Evolutionary conservation across 2,113 vertebrate genomes (phyloP), one percentile per base, ranked within the genome.

Genomic region (Argyrosomus japonicus): DNA sequence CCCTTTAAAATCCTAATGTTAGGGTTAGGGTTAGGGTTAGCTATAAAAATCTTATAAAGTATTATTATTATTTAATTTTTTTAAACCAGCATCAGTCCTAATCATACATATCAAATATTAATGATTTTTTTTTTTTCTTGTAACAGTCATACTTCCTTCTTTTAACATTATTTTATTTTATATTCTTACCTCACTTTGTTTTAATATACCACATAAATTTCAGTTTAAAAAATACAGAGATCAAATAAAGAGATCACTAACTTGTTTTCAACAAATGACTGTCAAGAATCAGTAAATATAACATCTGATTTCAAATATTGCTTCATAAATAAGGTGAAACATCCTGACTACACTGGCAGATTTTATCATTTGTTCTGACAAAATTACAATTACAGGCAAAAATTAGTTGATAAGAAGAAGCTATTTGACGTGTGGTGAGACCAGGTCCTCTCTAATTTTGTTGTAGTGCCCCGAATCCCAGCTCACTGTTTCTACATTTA

Each of bases 401-500:
- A 63, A 63, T 40, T 9, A n/a, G 32, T 21, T 21, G 3, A 29
- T 18, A 32, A 13, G 8, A 27, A 50, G 40, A 9, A 48, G 27
- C 53, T 36, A 23, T n/a, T 56, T 71, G 51, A 8, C 4, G 1
- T 3, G 21, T 23, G 21, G 68, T 40, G 3, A 68, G 43, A 60
- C 18, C 9, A 23, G 13, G 19, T 48, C 7, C 7, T 12, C 21
- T 18, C 19, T 68, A 4, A 17, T 48, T 27, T 43, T 51, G 21
- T 19, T 51, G n/a, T 19, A 56, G 36, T 25, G 23, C 18, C 71
- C 32, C 25, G 48, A 70, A 76, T 57, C 58, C 50, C 19, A 21
- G 61, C 68, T 79, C 36, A 72, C 51, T 40, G 50, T 50, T 56
- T 21, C 65, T 50, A 40, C 21, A 82, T 48, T 70, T 29, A 71